Evolutionary conservation across 2,113 vertebrate species (phyloP).

Genomic region (Hydrochoerus hydrochaeris): DNA sequence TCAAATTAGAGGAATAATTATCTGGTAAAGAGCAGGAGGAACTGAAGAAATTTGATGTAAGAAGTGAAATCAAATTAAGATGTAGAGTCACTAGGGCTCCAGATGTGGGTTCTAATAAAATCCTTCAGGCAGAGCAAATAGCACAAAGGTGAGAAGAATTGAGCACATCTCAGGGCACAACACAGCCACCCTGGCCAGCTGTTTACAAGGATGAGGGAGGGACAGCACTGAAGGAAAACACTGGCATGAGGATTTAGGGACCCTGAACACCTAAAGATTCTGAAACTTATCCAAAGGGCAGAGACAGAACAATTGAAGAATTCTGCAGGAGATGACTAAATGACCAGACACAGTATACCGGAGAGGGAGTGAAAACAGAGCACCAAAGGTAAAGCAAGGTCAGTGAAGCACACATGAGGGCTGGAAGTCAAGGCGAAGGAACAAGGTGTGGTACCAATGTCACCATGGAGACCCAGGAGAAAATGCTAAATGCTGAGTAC

Average conservation of each 20-base stretch:
- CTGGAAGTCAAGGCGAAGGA: neutral
- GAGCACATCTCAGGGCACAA: neutral
- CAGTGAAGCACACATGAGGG: too few relatives aligned
- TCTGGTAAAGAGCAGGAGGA: neutral
- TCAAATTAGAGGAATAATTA: neutral
- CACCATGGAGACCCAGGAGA: neutral
- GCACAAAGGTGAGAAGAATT: too few relatives aligned
- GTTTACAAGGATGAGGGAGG: neutral
- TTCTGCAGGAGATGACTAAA: too few relatives aligned
- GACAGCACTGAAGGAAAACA: neutral
- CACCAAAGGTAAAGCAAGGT: too few relatives aligned
- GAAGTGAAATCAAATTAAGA: neutral
- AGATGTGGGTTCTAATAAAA: neutral
- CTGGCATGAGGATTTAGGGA: neutral
- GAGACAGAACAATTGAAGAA: too few relatives aligned
- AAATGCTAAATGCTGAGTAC: neutral
- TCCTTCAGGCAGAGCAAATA: neutral
- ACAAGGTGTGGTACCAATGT: neutral
- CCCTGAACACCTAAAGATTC: neutral
- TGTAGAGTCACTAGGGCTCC: neutral
- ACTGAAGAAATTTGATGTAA: neutral
- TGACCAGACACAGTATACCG: too few relatives aligned
- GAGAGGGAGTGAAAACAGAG: too few relatives aligned
- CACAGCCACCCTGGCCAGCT: neutral
- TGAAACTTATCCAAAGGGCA: neutral